Evolutionary conservation across 2,113 vertebrate species (phyloP).

Genomic region (Pionites leucogaster): DNA sequence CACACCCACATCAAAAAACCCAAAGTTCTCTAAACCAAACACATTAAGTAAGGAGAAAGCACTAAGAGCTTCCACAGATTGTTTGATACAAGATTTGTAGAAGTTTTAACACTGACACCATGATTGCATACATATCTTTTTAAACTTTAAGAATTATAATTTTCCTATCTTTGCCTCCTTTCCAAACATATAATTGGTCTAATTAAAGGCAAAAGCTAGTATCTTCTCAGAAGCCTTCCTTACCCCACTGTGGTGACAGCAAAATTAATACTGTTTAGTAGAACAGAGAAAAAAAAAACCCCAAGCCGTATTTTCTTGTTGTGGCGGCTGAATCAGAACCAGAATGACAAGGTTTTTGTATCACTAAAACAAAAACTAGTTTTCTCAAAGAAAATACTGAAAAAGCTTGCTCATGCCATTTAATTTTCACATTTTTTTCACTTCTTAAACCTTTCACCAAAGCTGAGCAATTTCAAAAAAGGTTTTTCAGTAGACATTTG

Average conservation of each 20-base stretch:
- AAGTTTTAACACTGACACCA: background rate
- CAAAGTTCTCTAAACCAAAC: background rate
- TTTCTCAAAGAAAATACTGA: background rate
- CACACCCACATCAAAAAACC: background rate
- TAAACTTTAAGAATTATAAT: background rate
- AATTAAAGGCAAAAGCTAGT: background rate
- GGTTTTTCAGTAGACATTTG: background rate
- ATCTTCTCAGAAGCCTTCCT: background rate
- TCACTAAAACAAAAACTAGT: background rate
- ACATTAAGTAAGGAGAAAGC: background rate
- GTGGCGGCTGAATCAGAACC: background rate
- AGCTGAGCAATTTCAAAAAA: background rate
- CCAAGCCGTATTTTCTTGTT: background rate
- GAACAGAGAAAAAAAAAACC: rapidly evolving
- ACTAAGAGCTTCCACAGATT: background rate
- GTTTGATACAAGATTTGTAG: background rate
- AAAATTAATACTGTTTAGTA: background rate
- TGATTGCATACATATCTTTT: background rate
- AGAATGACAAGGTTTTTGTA: background rate
- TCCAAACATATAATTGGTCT: background rate
- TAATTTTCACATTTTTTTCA: background rate
- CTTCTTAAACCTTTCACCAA: background rate
- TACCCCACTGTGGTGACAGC: background rate
- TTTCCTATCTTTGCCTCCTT: background rate
- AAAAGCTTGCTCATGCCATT: background rate